Base-by-base conservation (phyloP, 2,888 invertebrate species). In the Axea sp. region DNA sequence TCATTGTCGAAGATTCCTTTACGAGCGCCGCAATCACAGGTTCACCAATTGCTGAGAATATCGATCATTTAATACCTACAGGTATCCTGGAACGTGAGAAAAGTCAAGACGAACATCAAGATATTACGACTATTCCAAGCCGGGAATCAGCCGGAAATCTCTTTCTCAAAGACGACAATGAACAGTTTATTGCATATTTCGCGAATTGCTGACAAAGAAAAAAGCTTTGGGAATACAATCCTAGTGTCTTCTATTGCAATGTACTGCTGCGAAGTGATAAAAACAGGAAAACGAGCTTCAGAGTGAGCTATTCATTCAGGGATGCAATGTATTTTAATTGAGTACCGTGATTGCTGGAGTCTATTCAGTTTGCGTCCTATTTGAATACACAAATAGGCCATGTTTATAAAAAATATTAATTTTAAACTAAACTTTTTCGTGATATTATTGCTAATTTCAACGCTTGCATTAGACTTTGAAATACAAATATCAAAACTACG, bases 41-140 rank as follows among this genome's bases (percentile, higher is more conserved):
- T 60, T 60, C 60, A 33, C 55, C 49, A 35, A 60, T 68, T 39
- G 57, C 57, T 19, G 55, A 6, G 31, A 69, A 69, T 72, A 64
- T 67, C 68, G 68, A 76, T 74, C 77, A 75, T 75, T 77, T 78
- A 77, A 77, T 78, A 74, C 75, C 43, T 53, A 59, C 67, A 59
- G 74, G 75, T 76, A 64, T 59, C 51, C 45, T n/a, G 53, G 67
- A 73, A 78, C 78, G 78, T 78, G 77, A 78, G 77, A 78, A 78
- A 75, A 76, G 62, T 64, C 41, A 14, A 14, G 59, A 59, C 47
- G 22, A 35, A 15, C 19, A 17, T 15, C 37, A 28, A 35, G 59
- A 43, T 60, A 69, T 60, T 60, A 51, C 59, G 60, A 30, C 33
- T 35, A 35, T 14, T 35, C 15, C 35, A 33, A 33, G 9, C 15